Evolutionary conservation across 2,888 invertebrate genomes (phyloP).

Genomic region (Linnaemya vulpina): DNA sequence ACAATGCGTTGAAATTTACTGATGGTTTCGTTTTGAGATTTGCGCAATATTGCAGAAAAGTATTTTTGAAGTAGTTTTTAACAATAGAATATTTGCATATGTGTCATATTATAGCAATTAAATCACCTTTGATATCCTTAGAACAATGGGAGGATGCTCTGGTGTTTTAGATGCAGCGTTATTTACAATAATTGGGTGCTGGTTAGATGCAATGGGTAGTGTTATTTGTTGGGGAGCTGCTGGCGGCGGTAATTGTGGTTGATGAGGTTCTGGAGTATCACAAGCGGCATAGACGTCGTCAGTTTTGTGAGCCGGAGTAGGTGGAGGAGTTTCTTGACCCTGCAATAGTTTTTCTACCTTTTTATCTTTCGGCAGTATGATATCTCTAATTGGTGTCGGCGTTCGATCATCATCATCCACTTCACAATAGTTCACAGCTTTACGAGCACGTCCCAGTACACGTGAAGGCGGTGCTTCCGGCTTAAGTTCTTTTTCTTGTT

Average conservation of each 20-base stretch:
- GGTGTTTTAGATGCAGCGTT: constrained; percentile 78
- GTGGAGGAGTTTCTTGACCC: constrained; percentile 66
- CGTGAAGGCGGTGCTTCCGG: constrained; percentile 81
- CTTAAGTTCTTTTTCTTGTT: constrained; percentile 81
- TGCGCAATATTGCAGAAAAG: too few relatives aligned
- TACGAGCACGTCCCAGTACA: constrained; percentile 84
- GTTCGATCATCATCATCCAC: constrained; percentile 83
- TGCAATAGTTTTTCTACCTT: constrained; percentile 53
- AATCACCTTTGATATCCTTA: constrained; percentile 91
- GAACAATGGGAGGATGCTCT: constrained; percentile 91
- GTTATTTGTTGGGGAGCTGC: constrained; percentile 68
- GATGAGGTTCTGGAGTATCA: constrained; percentile 64
- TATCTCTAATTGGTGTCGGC: constrained; percentile 80
- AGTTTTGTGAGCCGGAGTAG: constrained; percentile 52
- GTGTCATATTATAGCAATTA: too few relatives aligned
- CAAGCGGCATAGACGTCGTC: constrained; percentile 61
- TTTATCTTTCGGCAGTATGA: constrained; percentile 83
- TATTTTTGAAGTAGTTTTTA: too few relatives aligned
- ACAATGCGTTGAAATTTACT: too few relatives aligned
- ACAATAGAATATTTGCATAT: too few relatives aligned
- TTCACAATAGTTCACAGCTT: constrained; percentile 87
- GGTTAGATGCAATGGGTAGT: constrained; percentile 62
- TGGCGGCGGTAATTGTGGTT: constrained; percentile 69
- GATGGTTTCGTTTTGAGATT: too few relatives aligned
- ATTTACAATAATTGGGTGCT: constrained; percentile 75